Percentiles rank a stretch among this genome's conserved stretches.
Conservation (phyloP, 1,140 invertebrate species). For the Hydropsyche tenuis region DNA sequence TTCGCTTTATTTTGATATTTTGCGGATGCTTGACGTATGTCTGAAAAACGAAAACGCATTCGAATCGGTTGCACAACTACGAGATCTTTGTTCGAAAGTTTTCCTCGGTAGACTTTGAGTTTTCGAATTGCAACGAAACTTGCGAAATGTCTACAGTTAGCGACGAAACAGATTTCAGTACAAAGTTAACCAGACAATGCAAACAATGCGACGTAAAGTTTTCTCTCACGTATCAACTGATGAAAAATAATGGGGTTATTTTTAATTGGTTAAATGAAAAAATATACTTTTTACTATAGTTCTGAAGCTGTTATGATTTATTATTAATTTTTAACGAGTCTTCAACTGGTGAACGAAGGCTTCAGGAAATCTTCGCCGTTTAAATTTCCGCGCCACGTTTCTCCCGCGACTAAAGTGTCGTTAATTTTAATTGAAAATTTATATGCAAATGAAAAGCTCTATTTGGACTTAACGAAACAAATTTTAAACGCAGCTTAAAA, state of each 20-base stretch:
- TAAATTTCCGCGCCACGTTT: conserved; percentile 11
- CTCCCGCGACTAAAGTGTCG: conserved; percentile 12
- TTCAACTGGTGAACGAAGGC: too few relatives aligned
- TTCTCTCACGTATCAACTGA: neutral
- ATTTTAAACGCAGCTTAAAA: conserved; percentile 17
- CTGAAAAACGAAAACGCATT: conserved; percentile 10
- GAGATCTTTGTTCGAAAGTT: neutral
- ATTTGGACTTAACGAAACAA: conserved; percentile 21
- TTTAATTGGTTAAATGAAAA: neutral
- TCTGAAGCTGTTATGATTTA: too few relatives aligned
- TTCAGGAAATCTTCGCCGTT: too few relatives aligned
- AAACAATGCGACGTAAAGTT: too few relatives aligned
- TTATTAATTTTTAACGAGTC: too few relatives aligned
- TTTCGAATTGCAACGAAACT: conserved; percentile 14
- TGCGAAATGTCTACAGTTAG: neutral
- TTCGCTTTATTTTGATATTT: too few relatives aligned
- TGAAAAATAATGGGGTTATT: neutral
- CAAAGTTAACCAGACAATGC: conserved; percentile 7
- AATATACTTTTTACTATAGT: too few relatives aligned
- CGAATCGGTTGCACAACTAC: neutral
- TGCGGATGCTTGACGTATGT: too few relatives aligned
- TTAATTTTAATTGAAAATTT: conserved; percentile 24
- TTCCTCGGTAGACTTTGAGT: neutral
- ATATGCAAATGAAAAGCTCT: conserved; percentile 19
- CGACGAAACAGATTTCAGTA: neutral